These are phyloP conservation scores for Campaea margaritaria DNA, from an alignment of 2,888 invertebrate species.

Conservation along the genomic window DNA sequence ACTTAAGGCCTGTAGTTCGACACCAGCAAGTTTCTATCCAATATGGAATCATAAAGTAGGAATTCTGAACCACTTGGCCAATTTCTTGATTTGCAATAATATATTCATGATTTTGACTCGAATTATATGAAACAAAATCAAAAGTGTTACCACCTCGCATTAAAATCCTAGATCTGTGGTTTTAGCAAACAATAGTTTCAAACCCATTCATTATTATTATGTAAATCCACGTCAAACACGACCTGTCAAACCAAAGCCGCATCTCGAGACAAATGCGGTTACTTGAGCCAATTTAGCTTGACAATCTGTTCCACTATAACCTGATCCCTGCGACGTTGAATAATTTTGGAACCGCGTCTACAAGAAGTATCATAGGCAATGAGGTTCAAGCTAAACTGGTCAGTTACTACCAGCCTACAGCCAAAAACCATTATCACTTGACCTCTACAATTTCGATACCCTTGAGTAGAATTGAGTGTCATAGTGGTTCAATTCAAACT, in stretches of 20 bases:
- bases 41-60: no score
- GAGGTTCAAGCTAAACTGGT: conserved; percentile 20
- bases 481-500: conserved; percentile 59
- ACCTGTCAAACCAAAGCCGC: conserved; percentile 63
- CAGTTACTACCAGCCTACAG: conserved; percentile 4
- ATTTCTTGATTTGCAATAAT: no score
- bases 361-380: not conserved
- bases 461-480: conserved; percentile 45
- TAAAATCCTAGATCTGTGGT: not conserved
- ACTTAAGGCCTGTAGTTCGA: no score
- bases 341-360: conserved; percentile 37
- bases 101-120: no score
- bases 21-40: no score
- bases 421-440: conserved; percentile 23
- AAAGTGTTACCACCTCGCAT: no score
- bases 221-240: conserved; percentile 47
- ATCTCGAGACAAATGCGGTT: conserved; percentile 72
- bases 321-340: conserved; percentile 58
- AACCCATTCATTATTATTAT: conserved; percentile 13
- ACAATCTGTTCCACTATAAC: conserved; percentile 59
- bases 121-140: no score
- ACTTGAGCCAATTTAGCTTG: conserved; percentile 80
- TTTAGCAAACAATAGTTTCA: not conserved
- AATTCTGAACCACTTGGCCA: no score
- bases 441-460: conserved; percentile 37